Base-by-base conservation (phyloP, 2,113 vertebrate genomes). In the Camelus bactrianus region DNA sequence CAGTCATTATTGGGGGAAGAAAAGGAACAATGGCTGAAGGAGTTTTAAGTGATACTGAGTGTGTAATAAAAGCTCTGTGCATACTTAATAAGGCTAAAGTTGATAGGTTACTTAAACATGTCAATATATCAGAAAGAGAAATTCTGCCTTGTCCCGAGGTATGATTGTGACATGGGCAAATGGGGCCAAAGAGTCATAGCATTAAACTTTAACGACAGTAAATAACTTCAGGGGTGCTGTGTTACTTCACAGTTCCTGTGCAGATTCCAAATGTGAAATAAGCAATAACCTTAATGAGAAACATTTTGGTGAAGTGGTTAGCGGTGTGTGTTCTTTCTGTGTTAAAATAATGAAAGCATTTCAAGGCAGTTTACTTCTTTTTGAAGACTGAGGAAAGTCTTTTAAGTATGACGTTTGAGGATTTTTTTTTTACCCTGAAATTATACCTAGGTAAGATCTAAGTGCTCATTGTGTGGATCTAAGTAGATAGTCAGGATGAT, bases 121-220 rank as follows among this genome's bases (percentile, higher is more conserved):
- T 38, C 77, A 64, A 67, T 89, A 64, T 42, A 79, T 96, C 62
- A 94, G 76, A 84, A 96, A 93, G 73, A 91, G 6, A 91, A 77
- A 94, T 24, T 70, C 46, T 93, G n/a, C 28, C 30, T 38, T 92
- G 42, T 46, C 67, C 6, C 3, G 0, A 28, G 20, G 17, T 67
- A 32, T 76, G 24, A 91, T 67, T 72, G 62, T 15, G 86, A 26
- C 75, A 60, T 56, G 70, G 52, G 28, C 28, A 60, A 70, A 62
- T 10, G 28, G 38, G 58, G 46, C 15, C 67, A 75, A 8, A 17
- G 28, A 70, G n/a, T 94, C 88, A 86, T 24, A 64, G 64, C 24
- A 65, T 54, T 64, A 69, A 67, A 48, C 24, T 16, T 69, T 91
- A 32, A 64, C 38, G 72, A 38, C 8, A 1, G 67, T 72, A 69